Evolutionary conservation across 1,140 invertebrate genomes (phyloP).

Genomic region (Tetramorium parvispinum): DNA sequence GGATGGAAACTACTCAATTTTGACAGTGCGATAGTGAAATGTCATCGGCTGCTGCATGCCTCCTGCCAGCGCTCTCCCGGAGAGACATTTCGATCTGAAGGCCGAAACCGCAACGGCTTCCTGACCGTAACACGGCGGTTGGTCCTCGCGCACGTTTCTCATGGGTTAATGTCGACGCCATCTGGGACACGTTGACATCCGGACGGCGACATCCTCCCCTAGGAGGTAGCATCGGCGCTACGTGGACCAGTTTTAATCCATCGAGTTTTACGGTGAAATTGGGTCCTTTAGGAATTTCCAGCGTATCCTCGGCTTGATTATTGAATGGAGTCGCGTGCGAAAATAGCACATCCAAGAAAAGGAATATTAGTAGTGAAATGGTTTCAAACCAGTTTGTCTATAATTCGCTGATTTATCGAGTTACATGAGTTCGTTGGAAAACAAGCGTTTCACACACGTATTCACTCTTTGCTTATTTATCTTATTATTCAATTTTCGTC

Average conservation of each 20-base stretch:
- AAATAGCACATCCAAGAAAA: slow-evolving; percentile 7
- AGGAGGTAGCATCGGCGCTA: slow-evolving; percentile 26
- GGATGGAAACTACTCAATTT: not conserved
- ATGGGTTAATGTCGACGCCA: slow-evolving; percentile 70
- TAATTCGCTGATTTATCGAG: slow-evolving; percentile 16
- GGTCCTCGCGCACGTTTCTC: slow-evolving; percentile 59
- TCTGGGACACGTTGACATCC: slow-evolving; percentile 71
- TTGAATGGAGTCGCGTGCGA: slow-evolving; percentile 31
- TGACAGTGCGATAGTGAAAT: slow-evolving; percentile 36
- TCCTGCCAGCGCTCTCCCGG: slow-evolving; percentile 5
- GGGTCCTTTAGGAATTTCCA: not conserved
- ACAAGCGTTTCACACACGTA: not conserved
- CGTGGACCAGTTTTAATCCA: slow-evolving; percentile 62
- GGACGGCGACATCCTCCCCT: slow-evolving; percentile 51
- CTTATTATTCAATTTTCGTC: not conserved
- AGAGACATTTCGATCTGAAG: slow-evolving; percentile 60
- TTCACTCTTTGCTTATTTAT: not conserved
- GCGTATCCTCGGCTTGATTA: slow-evolving; percentile 19
- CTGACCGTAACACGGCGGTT: slow-evolving; percentile 64
- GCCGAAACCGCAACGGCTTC: slow-evolving; percentile 69
- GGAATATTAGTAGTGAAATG: not conserved
- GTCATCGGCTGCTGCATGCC: slow-evolving; percentile 46
- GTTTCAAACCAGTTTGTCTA: not conserved
- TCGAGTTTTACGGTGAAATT: slow-evolving; percentile 42
- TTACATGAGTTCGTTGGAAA: not conserved